phyloP scores from a whole-genome alignment of 2,113 vertebrate species.

The Eptesicus fuscus region DNA sequence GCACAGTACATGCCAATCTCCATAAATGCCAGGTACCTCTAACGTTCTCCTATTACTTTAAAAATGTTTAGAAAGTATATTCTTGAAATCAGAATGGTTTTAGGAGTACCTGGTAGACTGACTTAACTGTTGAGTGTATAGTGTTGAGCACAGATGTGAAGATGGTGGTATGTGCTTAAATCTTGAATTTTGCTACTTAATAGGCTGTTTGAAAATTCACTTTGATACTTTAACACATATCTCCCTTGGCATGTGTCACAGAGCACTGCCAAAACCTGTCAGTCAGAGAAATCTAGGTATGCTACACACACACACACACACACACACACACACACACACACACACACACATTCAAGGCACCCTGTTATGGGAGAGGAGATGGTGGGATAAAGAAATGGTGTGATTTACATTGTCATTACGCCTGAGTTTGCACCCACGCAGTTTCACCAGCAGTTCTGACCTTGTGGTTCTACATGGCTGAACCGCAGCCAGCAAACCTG shows the following conservation, averaged over 20 bases:
- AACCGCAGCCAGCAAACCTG: neutral
- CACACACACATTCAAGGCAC: neutral
- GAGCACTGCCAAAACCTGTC: neutral
- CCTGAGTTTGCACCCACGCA: neutral
- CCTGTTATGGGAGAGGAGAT: neutral
- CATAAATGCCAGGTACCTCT: neutral
- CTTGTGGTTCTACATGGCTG: neutral
- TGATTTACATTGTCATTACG: neutral
- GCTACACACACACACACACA: neutral
- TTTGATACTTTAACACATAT: neutral
- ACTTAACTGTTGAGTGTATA: neutral
- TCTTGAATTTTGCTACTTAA: slow-evolving; percentile 25
- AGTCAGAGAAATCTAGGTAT: neutral
- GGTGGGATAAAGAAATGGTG: neutral
- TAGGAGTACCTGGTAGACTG: neutral
- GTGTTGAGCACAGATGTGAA: neutral
- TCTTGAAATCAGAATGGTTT: neutral
- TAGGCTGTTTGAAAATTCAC: slow-evolving; percentile 23
- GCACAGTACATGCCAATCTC: neutral
- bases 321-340: neutral
- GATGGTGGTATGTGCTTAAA: neutral
- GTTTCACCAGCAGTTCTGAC: neutral
- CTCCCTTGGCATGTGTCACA: neutral
- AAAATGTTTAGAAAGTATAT: neutral
- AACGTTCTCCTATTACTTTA: neutral